Base-by-base conservation (phyloP, 1,140 invertebrate genomes). In the Octopus sinensis region DNA sequence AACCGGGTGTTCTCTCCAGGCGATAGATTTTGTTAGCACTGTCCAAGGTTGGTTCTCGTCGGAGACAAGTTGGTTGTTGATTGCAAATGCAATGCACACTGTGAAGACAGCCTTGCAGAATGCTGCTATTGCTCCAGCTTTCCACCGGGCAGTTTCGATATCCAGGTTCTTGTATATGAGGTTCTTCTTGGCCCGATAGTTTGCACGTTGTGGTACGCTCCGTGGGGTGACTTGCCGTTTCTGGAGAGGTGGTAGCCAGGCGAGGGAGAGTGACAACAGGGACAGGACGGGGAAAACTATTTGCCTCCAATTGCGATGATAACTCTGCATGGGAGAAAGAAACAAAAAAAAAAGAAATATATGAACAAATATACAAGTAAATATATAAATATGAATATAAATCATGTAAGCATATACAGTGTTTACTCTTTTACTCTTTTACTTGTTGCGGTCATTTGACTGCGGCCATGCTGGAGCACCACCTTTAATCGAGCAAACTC, bases 141-240 rank as follows among this genome's bases (percentile, higher is more conserved):
- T 84, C 84, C 84, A 85, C 12, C 81, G 75, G 0, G 83, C 76
- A 3, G 76, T 81, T 78, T 53, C 62, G 54, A 9, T 78, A 17
- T 71, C n/a, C n/a, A n/a, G 73, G 30, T 17, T 13, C 10, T 73
- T 7, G 17, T 76, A 4, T 52, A 13, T 1, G 51, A 73, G 4
- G n/a, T 4, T 13, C 1, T 52, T 7, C n/a, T 54, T 10, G 17
- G 17, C 13, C 71, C 17, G 13, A 30, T 79, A 6, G 54, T 6
- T 73, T 3, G 9, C 30, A 43, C 13, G 52, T 52, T 17, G 7
- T 7, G 17, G 1, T 23, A 23, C 9, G 23, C 71, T 54, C 52
- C 75, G 76, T 13, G 30, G 5, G 23, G 17, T 23, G 76, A 53
- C 10, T 54, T 54, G 52, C 5, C 43, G 52, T 79, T 51, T 4